Percentiles rank a stretch among this genome's conserved stretches.
These are phyloP conservation scores for Actenoides lindsayi DNA, from an alignment of 2,113 vertebrate species.

Conservation along the genomic window DNA sequence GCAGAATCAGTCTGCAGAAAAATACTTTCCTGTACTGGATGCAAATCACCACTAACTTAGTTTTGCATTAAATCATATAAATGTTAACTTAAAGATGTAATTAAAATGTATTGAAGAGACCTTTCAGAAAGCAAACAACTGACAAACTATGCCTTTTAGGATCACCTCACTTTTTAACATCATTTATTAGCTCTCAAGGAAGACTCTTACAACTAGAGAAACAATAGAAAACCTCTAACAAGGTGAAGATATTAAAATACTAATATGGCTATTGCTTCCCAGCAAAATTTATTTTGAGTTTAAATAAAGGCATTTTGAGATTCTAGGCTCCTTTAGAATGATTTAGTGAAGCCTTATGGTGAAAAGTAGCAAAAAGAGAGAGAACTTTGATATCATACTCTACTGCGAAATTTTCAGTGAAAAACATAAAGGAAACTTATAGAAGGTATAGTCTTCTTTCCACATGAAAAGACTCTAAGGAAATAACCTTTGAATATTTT, in stretches of 20 bases:
- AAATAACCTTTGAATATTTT: background rate
- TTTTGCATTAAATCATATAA: background rate
- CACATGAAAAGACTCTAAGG: background rate
- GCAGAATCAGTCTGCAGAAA: background rate
- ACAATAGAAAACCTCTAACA: background rate
- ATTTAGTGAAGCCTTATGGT: background rate
- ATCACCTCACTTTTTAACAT: background rate
- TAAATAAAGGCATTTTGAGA: background rate
- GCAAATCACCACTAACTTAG: background rate
- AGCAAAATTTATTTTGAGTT: background rate
- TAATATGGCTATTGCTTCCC: background rate
- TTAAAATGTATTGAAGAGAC: background rate
- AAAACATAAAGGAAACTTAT: background rate
- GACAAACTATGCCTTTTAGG: background rate
- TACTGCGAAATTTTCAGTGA: background rate
- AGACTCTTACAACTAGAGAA: background rate
- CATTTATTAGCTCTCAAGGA: background rate
- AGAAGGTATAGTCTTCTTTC: background rate
- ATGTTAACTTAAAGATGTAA: background rate
- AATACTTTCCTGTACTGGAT: background rate
- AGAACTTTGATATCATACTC: background rate
- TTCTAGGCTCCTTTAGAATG: background rate
- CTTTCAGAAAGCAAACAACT: background rate
- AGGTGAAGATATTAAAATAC: background rate
- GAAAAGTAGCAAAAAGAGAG: background rate